Evolutionary conservation across 2,888 invertebrate species (phyloP), one percentile per base, ranked within the genome.

Genomic region (Furcula furcula): DNA sequence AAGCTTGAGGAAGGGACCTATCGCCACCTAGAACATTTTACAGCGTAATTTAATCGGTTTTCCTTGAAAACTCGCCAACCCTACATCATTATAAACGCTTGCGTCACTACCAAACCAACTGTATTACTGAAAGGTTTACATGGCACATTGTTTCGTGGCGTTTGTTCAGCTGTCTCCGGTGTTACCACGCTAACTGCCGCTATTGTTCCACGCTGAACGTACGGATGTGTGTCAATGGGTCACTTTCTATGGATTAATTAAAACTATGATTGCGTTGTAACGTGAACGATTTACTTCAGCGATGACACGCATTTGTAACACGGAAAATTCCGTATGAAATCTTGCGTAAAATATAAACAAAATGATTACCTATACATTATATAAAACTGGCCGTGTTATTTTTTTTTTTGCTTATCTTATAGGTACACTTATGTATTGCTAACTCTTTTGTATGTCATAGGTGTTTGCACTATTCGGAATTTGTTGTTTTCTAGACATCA

Each of bases 171-270:
- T 50, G 58, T 29, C 25, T 25, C 29, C 31, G 38, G 32, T 39
- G 56, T 46, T 46, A 35, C 53, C 45, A 53, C 41, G 47, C 22
- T 31, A 37, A 12, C 25, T 35, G 34, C 32, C 28, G 21, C 48
- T 40, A 59, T 57, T 59, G 57, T 61, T 54, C 37, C 33, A 11
- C 23, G 40, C 38, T 40, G 25, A 34, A 44, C 28, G 33, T 40
- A 33, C 37, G 43, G 34, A 65, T 65, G 46, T 68, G 31, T 65
- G 68, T 59, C 61, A 67, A 38, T 55, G 50, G 64, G 68, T 58
- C 61, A 62, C 35, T 51, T 46, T 44, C 38, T 52, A 52, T 51
- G 28, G 55, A 51, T 58, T 59, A 58, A 65, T 65, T 64, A 62
- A 41, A 32, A 34, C 48, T 53, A 38, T 40, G 38, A 54, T 56